Evolutionary conservation across 2,797 vertebrate species (phyloP), one percentile per base, ranked within the genome.

Genomic region (Buphagus erythrorhynchus): DNA sequence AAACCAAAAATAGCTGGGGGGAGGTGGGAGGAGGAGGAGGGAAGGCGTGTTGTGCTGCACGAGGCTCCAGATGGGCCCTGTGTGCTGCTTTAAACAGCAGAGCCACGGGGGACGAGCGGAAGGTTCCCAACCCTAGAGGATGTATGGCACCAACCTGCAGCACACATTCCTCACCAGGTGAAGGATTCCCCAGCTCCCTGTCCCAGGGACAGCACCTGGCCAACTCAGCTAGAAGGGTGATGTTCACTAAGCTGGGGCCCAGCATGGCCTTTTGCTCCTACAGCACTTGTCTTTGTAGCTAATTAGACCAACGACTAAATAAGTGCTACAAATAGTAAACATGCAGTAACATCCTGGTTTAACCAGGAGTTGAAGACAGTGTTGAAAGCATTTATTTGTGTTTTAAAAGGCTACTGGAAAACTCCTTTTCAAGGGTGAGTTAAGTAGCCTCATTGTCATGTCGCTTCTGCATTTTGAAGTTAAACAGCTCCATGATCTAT

Each of bases 401-500:
- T 75, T 87, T 77, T 76, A 63, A 95, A 78, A 26, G 20, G 36
- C 79, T 82, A 67, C 76, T 83, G 62, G 38, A 87, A 52, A 59
- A n/a, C 16, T 55, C 65, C 46, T 94, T 95, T 93, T 43, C 62
- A 80, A 68, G 94, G 95, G 95, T 97, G 95, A 91, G 77, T 94
- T 92, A 86, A 97, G 92, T 43, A 20, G 69, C 36, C 80, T 95
- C 69, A 36, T 76, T 97, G 91, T 95, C 82, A 24, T 82, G 94
- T 91, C 71, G 5, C 93, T 93, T 94, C 76, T 96, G 93, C 94
- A 78, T 95, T 96, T 94, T 94, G 93, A 96, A 97, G 96, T 95
- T 94, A 96, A 97, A 96, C 95, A 96, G 97, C 95, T 85, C 90
- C 9, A 2, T 93, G 96, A 96, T 97, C 97, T 96, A 94, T 96